Percentiles rank a stretch among this genome's conserved stretches.
Conservation (phyloP, 2,113 vertebrate species). For the Natator depressus region DNA sequence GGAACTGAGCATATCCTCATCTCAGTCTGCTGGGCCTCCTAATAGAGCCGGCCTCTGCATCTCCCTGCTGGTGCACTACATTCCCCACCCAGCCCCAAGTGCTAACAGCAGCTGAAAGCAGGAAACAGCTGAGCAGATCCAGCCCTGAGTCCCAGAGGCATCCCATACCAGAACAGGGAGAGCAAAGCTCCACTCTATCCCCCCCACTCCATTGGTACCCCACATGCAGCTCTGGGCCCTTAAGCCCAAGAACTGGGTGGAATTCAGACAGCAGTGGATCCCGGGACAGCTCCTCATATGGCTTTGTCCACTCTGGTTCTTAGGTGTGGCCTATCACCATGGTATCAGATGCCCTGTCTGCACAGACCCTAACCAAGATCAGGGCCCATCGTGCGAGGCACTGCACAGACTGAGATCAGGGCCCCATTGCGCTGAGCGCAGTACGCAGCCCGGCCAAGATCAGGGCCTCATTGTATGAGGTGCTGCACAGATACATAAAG, state of each 20-base stretch:
- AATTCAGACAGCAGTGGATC: neutral
- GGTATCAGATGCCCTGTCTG: neutral
- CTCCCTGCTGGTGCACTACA: neutral
- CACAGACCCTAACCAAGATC: neutral
- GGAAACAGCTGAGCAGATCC: neutral
- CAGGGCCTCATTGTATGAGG: neutral
- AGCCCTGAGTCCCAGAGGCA: neutral
- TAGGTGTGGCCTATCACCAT: neutral
- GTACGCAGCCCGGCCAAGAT: neutral
- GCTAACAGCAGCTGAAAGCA: neutral
- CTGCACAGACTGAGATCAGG: neutral
- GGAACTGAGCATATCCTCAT: neutral
- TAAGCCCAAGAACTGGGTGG: neutral
- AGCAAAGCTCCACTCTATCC: neutral
- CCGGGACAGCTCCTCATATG: too few relatives aligned
- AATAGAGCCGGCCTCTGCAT: neutral
- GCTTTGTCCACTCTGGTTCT: neutral
- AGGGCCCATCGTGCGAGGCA: neutral
- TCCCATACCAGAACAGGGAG: neutral
- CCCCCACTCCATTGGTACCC: neutral
- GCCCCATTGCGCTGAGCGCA: accelerated
- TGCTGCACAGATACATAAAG: too few relatives aligned
- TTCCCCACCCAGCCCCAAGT: neutral
- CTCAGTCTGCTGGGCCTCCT: neutral
- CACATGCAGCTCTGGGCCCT: neutral